phyloP scores from a whole-genome alignment of 64 coral and sea anemone genomes.

The Trachythela sp. region DNA sequence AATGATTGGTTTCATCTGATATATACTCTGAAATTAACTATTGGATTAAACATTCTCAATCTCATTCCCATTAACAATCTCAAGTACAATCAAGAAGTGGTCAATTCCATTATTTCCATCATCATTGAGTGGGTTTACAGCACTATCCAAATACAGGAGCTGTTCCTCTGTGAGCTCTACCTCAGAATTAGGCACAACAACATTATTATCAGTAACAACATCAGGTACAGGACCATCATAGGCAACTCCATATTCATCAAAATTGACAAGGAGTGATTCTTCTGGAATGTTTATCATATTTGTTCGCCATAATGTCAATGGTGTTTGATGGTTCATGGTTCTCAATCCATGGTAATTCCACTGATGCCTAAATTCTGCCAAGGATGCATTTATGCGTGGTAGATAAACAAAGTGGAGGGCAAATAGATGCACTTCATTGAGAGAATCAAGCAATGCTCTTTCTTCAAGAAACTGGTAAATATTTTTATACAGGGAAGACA shows the following conservation, averaged over 20 bases:
- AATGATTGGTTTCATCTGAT: too few relatives aligned
- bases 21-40: too few relatives aligned
- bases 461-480: conserved; percentile 21
- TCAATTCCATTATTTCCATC: conserved; percentile 39
- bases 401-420: conserved; percentile 2
- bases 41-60: too few relatives aligned
- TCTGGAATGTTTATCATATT: conserved; percentile 23
- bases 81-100: conserved; percentile 3
- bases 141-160: too few relatives aligned
- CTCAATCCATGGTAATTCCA: conserved; percentile 1
- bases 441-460: neutral
- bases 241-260: conserved; percentile 22
- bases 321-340: neutral
- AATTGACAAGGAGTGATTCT: neutral
- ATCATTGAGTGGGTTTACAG: neutral
- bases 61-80: neutral
- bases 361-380: neutral
- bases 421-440: conserved; percentile 5
- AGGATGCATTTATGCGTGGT: neutral
- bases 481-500: neutral
- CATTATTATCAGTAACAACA: conserved; percentile 24
- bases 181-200: conserved; percentile 25
- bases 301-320: neutral
- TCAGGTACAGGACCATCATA: conserved; percentile 22
- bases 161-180: conserved; percentile 2